Percentiles rank a stretch among this genome's conserved stretches.
phyloP scores from a whole-genome alignment of 2,113 vertebrate species.

The Mesocricetus auratus region DNA sequence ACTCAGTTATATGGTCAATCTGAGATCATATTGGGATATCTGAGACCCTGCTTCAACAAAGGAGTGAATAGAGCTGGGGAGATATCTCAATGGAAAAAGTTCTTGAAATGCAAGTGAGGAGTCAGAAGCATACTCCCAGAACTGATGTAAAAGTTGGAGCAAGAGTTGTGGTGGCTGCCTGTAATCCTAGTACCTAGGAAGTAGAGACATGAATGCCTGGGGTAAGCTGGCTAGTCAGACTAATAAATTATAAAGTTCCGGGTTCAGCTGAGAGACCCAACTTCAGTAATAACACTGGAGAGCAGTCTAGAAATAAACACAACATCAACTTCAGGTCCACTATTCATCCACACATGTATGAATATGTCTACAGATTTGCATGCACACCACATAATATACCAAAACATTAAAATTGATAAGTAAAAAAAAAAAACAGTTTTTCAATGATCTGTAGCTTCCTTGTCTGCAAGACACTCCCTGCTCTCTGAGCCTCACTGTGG shows the following conservation, averaged over 20 bases:
- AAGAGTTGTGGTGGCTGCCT: neutral
- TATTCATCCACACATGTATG: neutral
- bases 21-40: neutral
- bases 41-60: neutral
- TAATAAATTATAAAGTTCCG: neutral
- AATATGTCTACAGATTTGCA: neutral
- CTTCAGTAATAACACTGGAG: neutral
- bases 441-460: neutral
- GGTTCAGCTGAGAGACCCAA: neutral
- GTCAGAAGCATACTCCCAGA: neutral
- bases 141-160: neutral
- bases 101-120: no score
- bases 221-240: neutral
- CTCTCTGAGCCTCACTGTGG: neutral
- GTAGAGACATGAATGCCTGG: neutral
- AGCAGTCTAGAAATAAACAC: neutral
- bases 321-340: neutral
- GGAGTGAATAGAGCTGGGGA: neutral
- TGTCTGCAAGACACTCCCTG: neutral
- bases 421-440: neutral
- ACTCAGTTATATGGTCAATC: neutral
- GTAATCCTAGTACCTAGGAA: neutral
- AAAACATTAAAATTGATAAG: neutral
- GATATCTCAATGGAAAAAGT: neutral
- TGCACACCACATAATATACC: neutral